Evolutionary conservation across 1,140 invertebrate genomes (phyloP), one percentile per base, ranked within the genome.

Genomic region (Pollicipes pollicipes): DNA sequence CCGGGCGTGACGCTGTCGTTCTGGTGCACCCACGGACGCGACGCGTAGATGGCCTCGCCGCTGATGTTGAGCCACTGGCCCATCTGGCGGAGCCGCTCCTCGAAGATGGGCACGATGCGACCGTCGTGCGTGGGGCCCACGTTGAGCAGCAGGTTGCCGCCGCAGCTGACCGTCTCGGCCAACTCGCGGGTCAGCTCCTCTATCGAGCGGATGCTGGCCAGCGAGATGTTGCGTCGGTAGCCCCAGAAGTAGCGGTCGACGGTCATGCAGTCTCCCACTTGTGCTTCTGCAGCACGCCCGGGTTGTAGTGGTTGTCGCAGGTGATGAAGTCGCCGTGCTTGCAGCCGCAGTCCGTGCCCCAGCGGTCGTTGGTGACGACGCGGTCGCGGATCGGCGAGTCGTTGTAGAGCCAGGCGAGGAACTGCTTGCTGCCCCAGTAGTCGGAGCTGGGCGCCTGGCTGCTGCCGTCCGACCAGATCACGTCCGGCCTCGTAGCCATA

Each of bases 261-360:
- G 0, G 93, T 95, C 84, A 97, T 91, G 21, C 87, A 88, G 79
- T 94, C 94, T 95, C 93, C 91, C 91, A 95, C 79, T 95, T 95
- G 73, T 90, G 89, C 3, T 79, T 68, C 75, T 86, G 83, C 8
- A 92, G 78, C 66, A 83, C 79, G 72, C 86, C 88, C 89, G 73
- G 73, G 30, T 70, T 93, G 78, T 86, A 97, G 76, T 89, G 84
- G 80, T 97, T 93, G n/a, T 83, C 77, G 75, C 82, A 84, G 45
- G 82, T 95, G 71, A 87, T 89, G 78, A 90, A 93, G 75, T 89
- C 93, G 29, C 95, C 95, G 82, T 97, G 94, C 75, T 88, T 82
- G 73, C 94, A 95, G 0, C 85, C 79, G 1, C 86, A 88, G 63
- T 84, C 68, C 45, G 76, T 80, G 8, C 95, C 93, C 91, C 91